A percentile compares a stretch with the other conserved stretches of the same genome.
Conservation (phyloP, 1,140 invertebrate species). For the Ceratina japonica region DNA sequence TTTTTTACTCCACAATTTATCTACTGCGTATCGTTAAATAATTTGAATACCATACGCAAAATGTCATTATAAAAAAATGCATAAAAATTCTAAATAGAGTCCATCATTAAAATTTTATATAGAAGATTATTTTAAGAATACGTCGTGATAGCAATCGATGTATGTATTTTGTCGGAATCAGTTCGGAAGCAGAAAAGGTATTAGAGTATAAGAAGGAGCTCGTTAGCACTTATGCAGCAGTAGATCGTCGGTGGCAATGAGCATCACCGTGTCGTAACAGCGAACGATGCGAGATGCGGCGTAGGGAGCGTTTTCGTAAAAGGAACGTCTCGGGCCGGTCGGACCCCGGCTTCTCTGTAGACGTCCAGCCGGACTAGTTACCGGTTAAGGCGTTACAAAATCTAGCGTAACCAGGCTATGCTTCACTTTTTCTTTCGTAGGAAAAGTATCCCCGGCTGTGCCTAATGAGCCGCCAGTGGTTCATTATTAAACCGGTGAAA, state of each 20-base stretch:
- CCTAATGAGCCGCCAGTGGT: conserved; percentile 21
- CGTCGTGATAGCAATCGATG: too few species aligned
- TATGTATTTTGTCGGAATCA: too few species aligned
- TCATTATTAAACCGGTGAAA: conserved; percentile 29
- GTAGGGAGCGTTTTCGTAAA: conserved; percentile 64
- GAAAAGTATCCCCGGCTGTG: conserved; percentile 37
- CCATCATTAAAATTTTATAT: too few species aligned
- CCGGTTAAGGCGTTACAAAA: conserved; percentile 72
- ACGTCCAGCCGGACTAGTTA: conserved; percentile 69
- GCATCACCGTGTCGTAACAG: conserved; percentile 66
- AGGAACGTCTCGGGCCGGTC: conserved; percentile 58
- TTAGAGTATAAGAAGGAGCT: conserved; percentile 22
- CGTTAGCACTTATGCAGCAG: conserved; percentile 25
- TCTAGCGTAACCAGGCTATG: conserved; percentile 68
- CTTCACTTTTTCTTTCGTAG: conserved; percentile 68
- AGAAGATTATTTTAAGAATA: too few species aligned
- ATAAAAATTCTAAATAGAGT: too few species aligned
- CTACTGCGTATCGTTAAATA: too few species aligned
- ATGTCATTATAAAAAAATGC: too few species aligned
- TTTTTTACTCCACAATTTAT: background rate
- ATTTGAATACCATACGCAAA: too few species aligned
- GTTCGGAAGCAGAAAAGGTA: background rate
- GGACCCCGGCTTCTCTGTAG: conserved; percentile 57
- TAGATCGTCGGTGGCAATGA: conserved; percentile 62
- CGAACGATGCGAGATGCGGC: background rate